Base-by-base conservation (phyloP, 1,140 invertebrate genomes). In the Micrasema longulum region DNA sequence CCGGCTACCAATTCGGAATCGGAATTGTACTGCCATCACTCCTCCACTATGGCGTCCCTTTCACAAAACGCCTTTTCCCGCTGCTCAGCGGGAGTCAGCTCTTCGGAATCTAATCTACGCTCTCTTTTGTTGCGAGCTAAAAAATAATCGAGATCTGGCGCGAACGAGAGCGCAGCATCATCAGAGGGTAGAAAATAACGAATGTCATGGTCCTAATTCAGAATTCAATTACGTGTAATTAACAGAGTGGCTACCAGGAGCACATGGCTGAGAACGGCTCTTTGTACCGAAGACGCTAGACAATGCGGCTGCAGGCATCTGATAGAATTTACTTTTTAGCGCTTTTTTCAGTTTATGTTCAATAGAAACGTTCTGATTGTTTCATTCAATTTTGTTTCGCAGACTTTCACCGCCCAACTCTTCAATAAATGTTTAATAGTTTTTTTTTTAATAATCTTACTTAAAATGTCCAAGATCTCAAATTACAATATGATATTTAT, bases 191-290 rank as follows among this genome's bases (percentile, higher is more conserved):
- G 55, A 74, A 74, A 74, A 74, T 74, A 74, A 16, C 73, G 70
- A 71, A 69, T 72, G 69, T 75, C 73, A 75, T 75, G 69, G 45
- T 75, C 48, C 73, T 75, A 75, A 75, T 75, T 71, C 69, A 63
- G 65, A 75, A 71, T 75, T 75, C 73, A 75, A 75, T 75, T 75
- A 75, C 70, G 48, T 65, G 64, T 75, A 75, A 75, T 75, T 75
- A 75, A 68, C 55, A 60, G 31, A 35, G 45, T 57, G 66, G 73
- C 73, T 75, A 75, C 73, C 69, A 75, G 73, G 66, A 53, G 64
- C 50, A 35, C 63, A 66, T 16, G 45, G 12, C 47, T 10, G 63
- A 66, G 47, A 52, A 26, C 63, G 47, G 35, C n/a, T 60, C 55
- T 60, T 60, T 60, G 35, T 43, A 16, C n/a, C 11, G 55, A 23